Percentiles rank a stretch among this genome's conserved stretches.
These are phyloP conservation scores for Scrobipalpa atriplicella DNA, from an alignment of 2,888 invertebrate species.

Conservation along the genomic window DNA sequence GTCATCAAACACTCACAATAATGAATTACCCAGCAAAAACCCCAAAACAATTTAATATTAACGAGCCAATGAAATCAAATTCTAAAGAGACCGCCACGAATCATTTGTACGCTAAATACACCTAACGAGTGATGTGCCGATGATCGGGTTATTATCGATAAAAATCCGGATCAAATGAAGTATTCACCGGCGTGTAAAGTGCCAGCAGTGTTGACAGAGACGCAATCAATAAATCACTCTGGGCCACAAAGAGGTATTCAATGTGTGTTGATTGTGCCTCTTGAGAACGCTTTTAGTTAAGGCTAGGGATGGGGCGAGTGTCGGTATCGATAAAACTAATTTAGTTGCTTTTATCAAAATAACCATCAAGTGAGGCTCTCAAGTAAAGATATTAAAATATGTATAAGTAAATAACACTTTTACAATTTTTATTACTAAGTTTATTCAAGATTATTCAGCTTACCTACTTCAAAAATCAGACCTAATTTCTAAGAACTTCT, in stretches of 20 bases:
- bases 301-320: slow-evolving; percentile 52
- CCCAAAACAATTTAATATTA: slow-evolving; percentile 38
- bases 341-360: too few relatives aligned
- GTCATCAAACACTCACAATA: slow-evolving; percentile 35
- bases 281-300: slow-evolving; percentile 74
- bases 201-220: slow-evolving; percentile 80
- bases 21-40: slow-evolving; percentile 30
- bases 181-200: slow-evolving; percentile 74
- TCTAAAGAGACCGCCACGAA: slow-evolving; percentile 51
- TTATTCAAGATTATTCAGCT: too few relatives aligned
- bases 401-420: too few relatives aligned
- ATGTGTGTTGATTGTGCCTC: slow-evolving; percentile 82
- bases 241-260: slow-evolving; percentile 76
- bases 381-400: too few relatives aligned
- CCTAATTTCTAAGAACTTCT: too few relatives aligned
- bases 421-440: too few relatives aligned
- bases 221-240: slow-evolving; percentile 82
- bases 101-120: slow-evolving; percentile 78
- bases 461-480: too few relatives aligned
- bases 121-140: slow-evolving; percentile 79
- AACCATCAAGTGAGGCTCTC: too few relatives aligned
- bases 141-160: slow-evolving; percentile 76
- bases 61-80: slow-evolving; percentile 44
- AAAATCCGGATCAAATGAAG: slow-evolving; percentile 83
- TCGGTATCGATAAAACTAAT: slow-evolving; percentile 44